Percentiles rank a stretch among this genome's conserved stretches.
Evolutionary conservation across 2,888 invertebrate genomes (phyloP).

Genomic region (Tupiocoris notatus): DNA sequence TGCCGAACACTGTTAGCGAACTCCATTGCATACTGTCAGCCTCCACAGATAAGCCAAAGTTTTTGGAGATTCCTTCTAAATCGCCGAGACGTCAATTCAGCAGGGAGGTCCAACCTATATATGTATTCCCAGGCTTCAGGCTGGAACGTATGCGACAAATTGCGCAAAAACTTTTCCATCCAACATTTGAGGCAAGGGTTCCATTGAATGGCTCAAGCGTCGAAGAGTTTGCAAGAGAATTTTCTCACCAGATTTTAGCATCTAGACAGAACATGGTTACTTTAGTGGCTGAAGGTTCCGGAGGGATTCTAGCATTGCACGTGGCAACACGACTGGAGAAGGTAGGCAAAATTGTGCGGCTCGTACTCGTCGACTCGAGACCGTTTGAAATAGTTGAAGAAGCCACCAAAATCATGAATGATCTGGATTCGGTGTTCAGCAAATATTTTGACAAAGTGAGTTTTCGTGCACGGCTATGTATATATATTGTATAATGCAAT

Average conservation of each 20-base stretch:
- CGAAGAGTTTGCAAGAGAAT: slow-evolving; percentile 14
- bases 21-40: too few species aligned
- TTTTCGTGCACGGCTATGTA: too few species aligned
- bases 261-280: slow-evolving; percentile 32
- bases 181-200: slow-evolving; percentile 41
- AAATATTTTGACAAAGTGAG: slow-evolving; percentile 10
- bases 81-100: slow-evolving; percentile 10
- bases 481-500: too few species aligned
- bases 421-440: slow-evolving; percentile 14
- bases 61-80: slow-evolving; percentile 28
- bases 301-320: slow-evolving; percentile 61
- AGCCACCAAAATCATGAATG: not conserved
- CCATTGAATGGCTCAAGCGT: slow-evolving; percentile 30
- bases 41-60: not conserved
- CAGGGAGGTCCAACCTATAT: slow-evolving; percentile 40
- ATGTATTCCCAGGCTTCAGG: slow-evolving; percentile 40
- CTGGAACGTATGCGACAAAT: slow-evolving; percentile 34
- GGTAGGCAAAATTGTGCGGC: slow-evolving; percentile 45
- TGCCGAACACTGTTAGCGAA: too few species aligned
- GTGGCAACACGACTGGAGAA: slow-evolving; percentile 51
- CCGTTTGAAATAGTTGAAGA: slow-evolving; percentile 3
- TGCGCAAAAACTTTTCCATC: slow-evolving; percentile 26
- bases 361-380: slow-evolving; percentile 47
- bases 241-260: slow-evolving; percentile 11
- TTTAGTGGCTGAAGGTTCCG: slow-evolving; percentile 62